phyloP scores from a whole-genome alignment of 2,797 vertebrate genomes.

The Gymnothorax javanicus region DNA sequence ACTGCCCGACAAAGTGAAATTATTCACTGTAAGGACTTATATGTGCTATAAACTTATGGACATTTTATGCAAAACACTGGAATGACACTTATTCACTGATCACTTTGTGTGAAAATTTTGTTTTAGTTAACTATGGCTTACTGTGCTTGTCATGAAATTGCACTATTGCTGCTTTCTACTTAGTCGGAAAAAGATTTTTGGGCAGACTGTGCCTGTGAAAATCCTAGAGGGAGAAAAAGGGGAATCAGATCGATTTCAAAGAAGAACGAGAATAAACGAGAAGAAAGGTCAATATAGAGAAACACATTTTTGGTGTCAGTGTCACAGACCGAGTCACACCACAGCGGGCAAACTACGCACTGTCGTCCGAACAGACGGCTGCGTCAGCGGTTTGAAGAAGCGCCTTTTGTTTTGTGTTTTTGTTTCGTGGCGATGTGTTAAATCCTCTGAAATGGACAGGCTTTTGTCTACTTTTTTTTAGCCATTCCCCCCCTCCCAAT shows the following conservation, averaged over 20 bases:
- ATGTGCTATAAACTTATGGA: slow-evolving; percentile 79
- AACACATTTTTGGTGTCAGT: slow-evolving; percentile 58
- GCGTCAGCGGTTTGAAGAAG: slow-evolving; percentile 62
- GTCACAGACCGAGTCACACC: slow-evolving; percentile 58
- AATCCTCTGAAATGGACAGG: slow-evolving; percentile 35
- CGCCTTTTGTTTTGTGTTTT: slow-evolving; percentile 65
- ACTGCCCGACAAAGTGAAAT: slow-evolving; percentile 77
- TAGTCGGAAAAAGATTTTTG: slow-evolving; percentile 20
- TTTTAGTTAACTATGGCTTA: slow-evolving; percentile 65
- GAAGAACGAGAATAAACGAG: slow-evolving; percentile 36
- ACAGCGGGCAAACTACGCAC: slow-evolving; percentile 50
- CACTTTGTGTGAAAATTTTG: slow-evolving; percentile 69
- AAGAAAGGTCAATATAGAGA: slow-evolving; percentile 55
- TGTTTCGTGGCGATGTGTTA: slow-evolving; percentile 17
- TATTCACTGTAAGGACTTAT: slow-evolving; percentile 77
- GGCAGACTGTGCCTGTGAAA: background rate
- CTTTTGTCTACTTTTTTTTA: slow-evolving; percentile 42
- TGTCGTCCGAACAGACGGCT: slow-evolving; percentile 54
- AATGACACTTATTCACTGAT: slow-evolving; percentile 75
- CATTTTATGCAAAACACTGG: slow-evolving; percentile 65
- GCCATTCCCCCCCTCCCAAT: slow-evolving; percentile 13
- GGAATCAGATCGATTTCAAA: slow-evolving; percentile 22
- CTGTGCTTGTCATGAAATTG: slow-evolving; percentile 54
- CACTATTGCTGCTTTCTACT: slow-evolving; percentile 34
- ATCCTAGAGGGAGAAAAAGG: slow-evolving; percentile 12